Evolutionary conservation across 23 tunicate species (phyloP), one percentile per base, ranked within the genome.

Genomic region (Ascidia mentula): DNA sequence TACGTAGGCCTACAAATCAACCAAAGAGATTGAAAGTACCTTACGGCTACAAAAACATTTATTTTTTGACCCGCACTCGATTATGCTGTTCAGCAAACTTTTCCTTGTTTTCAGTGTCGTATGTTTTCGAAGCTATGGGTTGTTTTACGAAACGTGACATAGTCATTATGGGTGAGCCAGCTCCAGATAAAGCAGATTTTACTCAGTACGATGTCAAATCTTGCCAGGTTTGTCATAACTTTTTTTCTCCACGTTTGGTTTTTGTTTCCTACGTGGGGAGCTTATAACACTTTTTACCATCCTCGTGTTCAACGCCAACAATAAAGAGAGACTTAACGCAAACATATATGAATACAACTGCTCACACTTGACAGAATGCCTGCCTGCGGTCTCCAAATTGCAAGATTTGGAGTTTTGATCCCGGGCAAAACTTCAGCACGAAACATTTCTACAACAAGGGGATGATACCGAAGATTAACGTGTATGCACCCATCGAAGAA

Each of bases 131-230:
- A 32, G 74, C 38, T 26, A 32, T 70, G 74, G 74, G 74, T 22
- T 70, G 74, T 34, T 70, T 70, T 70, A 20, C 74, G 38, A 70
- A 70, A 34, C 74, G 38, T 32, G 38, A 70, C 39, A 31, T 70
- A 32, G 38, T 70, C 13, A 36, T 70, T 1, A 34, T 70, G 74
- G 74, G 74, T 34, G 65, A 53, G 65, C 65, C 28, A 53, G 65
- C 65, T 20, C 65, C 65, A 28, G 65, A 53, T 20, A 53, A 53
- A 28, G 24, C 65, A 3, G 65, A 53, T 28, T 9, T 20, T 28
- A 53, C 65, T 5, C 28, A 3, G 12, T 9, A 53, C 13, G 65
- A 53, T 53, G 13, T 53, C 1, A 5, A 26, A 1, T 53, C 65
- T 3, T 53, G 65, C 13, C 22, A 53, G 65, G 65, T 53, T 5